Evolutionary conservation across 2,113 vertebrate species (phyloP).

Genomic region (Oncorhynchus gorbuscha): DNA sequence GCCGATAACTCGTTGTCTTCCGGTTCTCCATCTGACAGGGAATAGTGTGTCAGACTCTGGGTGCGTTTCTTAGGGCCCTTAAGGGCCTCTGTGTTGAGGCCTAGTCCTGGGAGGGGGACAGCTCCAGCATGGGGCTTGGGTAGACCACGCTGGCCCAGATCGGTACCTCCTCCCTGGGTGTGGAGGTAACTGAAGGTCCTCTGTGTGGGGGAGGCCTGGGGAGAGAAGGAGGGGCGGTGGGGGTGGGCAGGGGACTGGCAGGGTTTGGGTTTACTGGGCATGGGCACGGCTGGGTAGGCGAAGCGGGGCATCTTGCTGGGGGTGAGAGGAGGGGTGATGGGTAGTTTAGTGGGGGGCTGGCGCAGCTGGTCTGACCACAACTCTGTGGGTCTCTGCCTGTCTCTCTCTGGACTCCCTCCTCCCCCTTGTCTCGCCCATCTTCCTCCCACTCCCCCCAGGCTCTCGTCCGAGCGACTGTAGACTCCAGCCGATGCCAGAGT

Average conservation of each 20-base stretch:
- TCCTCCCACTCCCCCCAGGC: conserved; percentile 63
- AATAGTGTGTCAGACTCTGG: conserved; percentile 85
- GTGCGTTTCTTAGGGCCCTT: conserved; percentile 79
- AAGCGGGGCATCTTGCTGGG: conserved; percentile 65
- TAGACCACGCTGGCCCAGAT: conserved; percentile 20
- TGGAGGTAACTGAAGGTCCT: conserved; percentile 61
- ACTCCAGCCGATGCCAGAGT: conserved; percentile 41
- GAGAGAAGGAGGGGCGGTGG: conserved; percentile 27
- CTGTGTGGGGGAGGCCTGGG: conserved; percentile 47
- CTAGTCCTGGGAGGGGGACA: conserved; percentile 20
- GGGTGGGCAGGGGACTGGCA: conserved; percentile 41
- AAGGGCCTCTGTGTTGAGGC: background rate
- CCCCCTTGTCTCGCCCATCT: conserved; percentile 28
- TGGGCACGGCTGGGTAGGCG: conserved; percentile 55
- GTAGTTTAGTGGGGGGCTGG: conserved; percentile 25
- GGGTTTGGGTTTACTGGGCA: conserved; percentile 56
- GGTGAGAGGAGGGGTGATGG: conserved; percentile 59
- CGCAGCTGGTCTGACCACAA: conserved; percentile 25
- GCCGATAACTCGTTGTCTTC: conserved; percentile 75
- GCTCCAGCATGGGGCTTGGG: conserved; percentile 55
- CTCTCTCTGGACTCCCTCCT: conserved; percentile 23
- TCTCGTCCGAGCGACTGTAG: conserved; percentile 74
- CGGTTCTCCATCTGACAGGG: conserved; percentile 79
- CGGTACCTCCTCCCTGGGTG: conserved; percentile 23
- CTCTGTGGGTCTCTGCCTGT: conserved; percentile 11